Percentiles rank a stretch among this genome's conserved stretches.
Conservation (phyloP, 2,113 vertebrate species). For the Gambusia holbrooki region DNA sequence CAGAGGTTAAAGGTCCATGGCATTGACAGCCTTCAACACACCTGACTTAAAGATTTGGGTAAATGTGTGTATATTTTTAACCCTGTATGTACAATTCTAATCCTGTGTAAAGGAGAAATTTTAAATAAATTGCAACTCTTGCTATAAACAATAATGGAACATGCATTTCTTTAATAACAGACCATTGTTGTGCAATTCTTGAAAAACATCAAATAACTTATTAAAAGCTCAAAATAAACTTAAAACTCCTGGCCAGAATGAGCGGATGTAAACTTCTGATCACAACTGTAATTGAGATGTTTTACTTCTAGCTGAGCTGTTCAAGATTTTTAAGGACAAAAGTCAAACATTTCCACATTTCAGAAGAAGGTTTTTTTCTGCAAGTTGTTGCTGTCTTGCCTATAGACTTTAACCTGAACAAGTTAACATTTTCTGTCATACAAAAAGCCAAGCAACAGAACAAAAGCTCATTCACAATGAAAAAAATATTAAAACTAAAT, state of each 20-base stretch:
- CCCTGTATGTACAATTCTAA: no score
- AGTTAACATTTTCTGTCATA: neutral
- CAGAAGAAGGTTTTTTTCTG: neutral
- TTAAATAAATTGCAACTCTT: no score
- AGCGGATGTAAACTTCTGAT: no score
- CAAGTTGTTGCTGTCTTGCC: neutral
- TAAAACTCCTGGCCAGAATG: no score
- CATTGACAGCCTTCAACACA: neutral
- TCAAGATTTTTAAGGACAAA: neutral
- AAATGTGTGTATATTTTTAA: neutral
- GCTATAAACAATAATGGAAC: no score
- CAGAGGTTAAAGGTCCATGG: no score
- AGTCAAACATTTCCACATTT: neutral
- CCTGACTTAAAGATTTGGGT: neutral
- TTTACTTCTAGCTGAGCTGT: no score
- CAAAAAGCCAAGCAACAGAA: neutral
- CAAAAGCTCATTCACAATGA: neutral
- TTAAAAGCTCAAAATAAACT: neutral
- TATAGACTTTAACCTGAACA: neutral
- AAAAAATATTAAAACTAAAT: neutral
- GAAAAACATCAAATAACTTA: neutral
- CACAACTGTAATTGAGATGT: no score
- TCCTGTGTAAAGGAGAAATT: no score
- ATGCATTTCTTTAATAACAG: no score
- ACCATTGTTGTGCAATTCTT: no score